Evolutionary conservation across 2,113 vertebrate genomes (phyloP).

Genomic region (Microcebus murinus): DNA sequence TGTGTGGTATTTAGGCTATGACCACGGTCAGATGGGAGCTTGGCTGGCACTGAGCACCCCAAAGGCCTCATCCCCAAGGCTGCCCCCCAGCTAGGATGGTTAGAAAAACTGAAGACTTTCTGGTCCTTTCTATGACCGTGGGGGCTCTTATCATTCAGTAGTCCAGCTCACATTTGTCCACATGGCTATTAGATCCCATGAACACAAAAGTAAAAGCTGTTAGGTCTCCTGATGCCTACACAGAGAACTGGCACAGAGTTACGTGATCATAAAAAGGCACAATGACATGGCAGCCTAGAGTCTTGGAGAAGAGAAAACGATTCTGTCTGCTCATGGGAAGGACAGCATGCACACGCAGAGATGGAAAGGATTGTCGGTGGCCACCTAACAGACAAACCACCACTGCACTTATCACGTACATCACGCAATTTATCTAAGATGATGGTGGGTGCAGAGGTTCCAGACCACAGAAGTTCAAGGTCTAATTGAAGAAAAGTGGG

Average conservation of each 20-base stretch:
- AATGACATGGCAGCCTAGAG: not conserved
- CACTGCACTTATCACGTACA: not conserved
- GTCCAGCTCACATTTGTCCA: not conserved
- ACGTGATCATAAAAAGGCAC: not conserved
- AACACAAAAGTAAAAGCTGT: not conserved
- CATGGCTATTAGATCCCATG: not conserved
- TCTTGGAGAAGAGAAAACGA: not conserved
- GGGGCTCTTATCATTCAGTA: not conserved
- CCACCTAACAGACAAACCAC: not conserved
- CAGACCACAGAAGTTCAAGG: not conserved
- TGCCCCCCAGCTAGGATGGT: fast-evolving
- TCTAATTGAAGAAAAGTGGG: not conserved
- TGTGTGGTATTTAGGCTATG: not conserved
- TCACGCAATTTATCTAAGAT: not conserved
- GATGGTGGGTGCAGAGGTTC: not conserved
- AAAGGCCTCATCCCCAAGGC: not conserved
- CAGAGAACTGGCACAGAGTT: not conserved
- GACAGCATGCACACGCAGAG: not conserved
- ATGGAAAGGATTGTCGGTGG: too few species aligned
- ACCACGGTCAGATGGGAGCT: not conserved
- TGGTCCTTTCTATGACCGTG: not conserved
- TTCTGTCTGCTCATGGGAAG: not conserved
- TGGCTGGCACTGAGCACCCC: not conserved
- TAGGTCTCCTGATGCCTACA: not conserved
- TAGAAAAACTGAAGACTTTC: not conserved